Conservation (phyloP, 2,888 invertebrate genomes). For the Habrosyne pyritoides region DNA sequence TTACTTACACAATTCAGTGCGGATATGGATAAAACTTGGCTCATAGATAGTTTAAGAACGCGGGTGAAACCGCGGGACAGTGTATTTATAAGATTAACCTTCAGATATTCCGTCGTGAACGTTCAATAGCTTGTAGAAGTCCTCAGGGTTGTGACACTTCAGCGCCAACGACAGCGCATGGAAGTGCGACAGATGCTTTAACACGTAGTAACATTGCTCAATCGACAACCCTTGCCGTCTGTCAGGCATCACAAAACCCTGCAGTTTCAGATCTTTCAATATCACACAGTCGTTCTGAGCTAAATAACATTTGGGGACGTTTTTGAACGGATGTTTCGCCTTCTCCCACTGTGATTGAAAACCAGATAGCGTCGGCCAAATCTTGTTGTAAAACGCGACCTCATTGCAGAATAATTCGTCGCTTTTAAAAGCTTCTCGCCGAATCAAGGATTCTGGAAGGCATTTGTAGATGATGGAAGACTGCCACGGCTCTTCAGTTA, state of each 20-base stretch:
- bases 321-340: slow-evolving; percentile 72
- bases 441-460: slow-evolving; percentile 85
- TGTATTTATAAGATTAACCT: slow-evolving; percentile 52
- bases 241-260: slow-evolving; percentile 86
- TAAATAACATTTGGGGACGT: slow-evolving; percentile 85
- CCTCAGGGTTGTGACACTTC: slow-evolving; percentile 82
- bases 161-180: slow-evolving; percentile 86
- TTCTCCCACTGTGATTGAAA: slow-evolving; percentile 81
- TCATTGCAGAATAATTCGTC: slow-evolving; percentile 88
- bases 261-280: slow-evolving; percentile 84
- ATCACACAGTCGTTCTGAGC: slow-evolving; percentile 84
- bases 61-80: no score
- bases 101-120: slow-evolving; percentile 75
- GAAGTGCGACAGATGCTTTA: slow-evolving; percentile 85
- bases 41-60: no score
- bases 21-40: no score
- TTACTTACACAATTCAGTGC: no score
- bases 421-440: slow-evolving; percentile 88
- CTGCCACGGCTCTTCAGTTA: slow-evolving; percentile 82
- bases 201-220: slow-evolving; percentile 83
- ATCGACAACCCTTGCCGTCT: slow-evolving; percentile 84
- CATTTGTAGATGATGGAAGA: slow-evolving; percentile 88
- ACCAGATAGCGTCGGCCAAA: slow-evolving; percentile 85
- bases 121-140: slow-evolving; percentile 79
- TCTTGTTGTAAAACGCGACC: slow-evolving; percentile 88